A percentile compares a stretch with the other conserved stretches of the same genome.
Conservation (phyloP, 2,113 vertebrate genomes). For the Xiphophorus hellerii region DNA sequence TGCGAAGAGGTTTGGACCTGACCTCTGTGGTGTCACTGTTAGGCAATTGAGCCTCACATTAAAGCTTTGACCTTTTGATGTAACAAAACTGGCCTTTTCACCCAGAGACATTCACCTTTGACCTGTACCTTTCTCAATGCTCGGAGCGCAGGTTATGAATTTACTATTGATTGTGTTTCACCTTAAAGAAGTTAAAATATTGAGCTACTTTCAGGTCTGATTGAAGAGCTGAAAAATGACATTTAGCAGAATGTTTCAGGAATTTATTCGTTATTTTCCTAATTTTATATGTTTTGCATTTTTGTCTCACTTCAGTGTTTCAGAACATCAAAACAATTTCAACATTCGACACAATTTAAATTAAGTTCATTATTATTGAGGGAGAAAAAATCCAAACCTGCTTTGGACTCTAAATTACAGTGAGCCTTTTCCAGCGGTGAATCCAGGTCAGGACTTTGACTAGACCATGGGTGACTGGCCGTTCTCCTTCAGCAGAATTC, state of each 20-base stretch:
- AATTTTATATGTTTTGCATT: too few species aligned
- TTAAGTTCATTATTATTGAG: too few species aligned
- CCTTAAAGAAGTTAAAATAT: slow-evolving; percentile 48
- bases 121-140: slow-evolving; percentile 69
- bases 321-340: too few species aligned
- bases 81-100: slow-evolving; percentile 78
- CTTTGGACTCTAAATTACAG: too few species aligned
- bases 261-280: slow-evolving; percentile 2
- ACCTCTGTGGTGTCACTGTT: slow-evolving; percentile 39
- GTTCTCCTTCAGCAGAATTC: too few species aligned
- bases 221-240: slow-evolving; percentile 10
- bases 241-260: slow-evolving; percentile 6
- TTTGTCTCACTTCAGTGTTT: too few species aligned
- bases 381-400: too few species aligned
- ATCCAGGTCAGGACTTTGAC: too few species aligned
- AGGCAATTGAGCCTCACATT: slow-evolving; percentile 72
- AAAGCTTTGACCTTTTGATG: slow-evolving; percentile 81
- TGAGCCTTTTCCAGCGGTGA: too few species aligned
- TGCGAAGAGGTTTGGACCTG: not conserved
- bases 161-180: slow-evolving; percentile 70
- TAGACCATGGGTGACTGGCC: too few species aligned
- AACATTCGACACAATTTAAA: too few species aligned
- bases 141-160: slow-evolving; percentile 58
- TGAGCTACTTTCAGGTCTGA: slow-evolving; percentile 43
- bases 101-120: slow-evolving; percentile 72